A percentile compares a stretch with the other conserved stretches of the same genome.
Conservation (phyloP, 2,888 invertebrate species). For the Tubulanus polymorphus region DNA sequence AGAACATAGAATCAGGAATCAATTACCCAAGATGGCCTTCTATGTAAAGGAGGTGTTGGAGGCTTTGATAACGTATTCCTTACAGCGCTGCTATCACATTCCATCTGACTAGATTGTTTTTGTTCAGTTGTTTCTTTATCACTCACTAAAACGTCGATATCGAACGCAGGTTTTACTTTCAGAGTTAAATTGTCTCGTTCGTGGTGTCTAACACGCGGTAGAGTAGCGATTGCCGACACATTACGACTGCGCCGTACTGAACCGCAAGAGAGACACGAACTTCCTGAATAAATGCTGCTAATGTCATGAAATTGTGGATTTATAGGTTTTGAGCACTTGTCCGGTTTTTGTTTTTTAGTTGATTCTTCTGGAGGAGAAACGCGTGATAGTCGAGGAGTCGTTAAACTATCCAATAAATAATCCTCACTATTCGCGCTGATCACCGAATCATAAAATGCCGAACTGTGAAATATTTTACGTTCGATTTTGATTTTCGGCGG, state of each 20-base stretch:
- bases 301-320: slow-evolving; percentile 15
- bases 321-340: background rate
- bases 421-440: slow-evolving; percentile 43
- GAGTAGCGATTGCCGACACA: slow-evolving; percentile 39
- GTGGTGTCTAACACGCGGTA: slow-evolving; percentile 32
- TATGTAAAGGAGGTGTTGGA: slow-evolving; percentile 71
- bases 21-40: slow-evolving; percentile 81
- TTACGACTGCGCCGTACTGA: slow-evolving; percentile 18
- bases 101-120: background rate
- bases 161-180: background rate
- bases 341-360: background rate
- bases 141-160: background rate
- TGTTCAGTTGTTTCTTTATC: background rate
- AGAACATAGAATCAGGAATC: background rate
- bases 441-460: slow-evolving; percentile 31
- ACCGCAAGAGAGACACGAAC: too few relatives aligned
- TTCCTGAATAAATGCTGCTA: background rate
- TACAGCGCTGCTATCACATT: background rate
- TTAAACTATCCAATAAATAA: slow-evolving; percentile 23
- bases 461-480: slow-evolving; percentile 39
- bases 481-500: slow-evolving; percentile 48
- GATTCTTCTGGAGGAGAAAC: background rate
- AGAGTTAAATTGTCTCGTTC: slow-evolving; percentile 10
- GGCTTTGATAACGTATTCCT: background rate
- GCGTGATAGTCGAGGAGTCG: background rate